phyloP scores from a whole-genome alignment of 2,797 vertebrate genomes.

The Paguma larvata region DNA sequence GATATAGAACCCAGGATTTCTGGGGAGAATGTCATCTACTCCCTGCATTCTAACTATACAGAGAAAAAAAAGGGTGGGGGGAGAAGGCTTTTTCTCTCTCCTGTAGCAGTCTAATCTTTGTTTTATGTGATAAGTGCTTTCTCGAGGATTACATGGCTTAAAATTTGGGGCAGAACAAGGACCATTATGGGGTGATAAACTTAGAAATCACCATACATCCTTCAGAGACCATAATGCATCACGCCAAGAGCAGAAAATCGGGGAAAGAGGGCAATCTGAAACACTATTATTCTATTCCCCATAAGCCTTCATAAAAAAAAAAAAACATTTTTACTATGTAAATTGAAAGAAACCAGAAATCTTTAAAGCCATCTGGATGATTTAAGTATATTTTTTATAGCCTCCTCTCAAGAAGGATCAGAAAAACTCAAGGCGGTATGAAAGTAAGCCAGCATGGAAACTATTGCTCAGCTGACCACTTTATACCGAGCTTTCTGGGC shows the following conservation, averaged over 20 bases:
- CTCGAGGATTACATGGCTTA: not conserved
- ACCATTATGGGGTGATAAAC: not conserved
- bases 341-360: constrained; percentile 75
- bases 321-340: constrained; percentile 48
- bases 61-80: not conserved
- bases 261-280: constrained; percentile 32
- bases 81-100: not conserved
- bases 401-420: constrained; percentile 79
- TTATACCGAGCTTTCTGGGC: constrained; percentile 72
- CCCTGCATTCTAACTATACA: not conserved
- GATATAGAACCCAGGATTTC: not conserved
- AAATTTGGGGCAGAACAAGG: not conserved
- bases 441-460: constrained; percentile 77
- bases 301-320: constrained; percentile 62
- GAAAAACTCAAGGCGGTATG: constrained; percentile 75
- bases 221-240: not conserved
- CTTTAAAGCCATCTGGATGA: constrained; percentile 63
- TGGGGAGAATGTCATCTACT: not conserved
- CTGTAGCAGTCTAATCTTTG: not conserved
- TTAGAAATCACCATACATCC: not conserved
- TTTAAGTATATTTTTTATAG: constrained; percentile 74
- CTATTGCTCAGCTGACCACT: constrained; percentile 75
- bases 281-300: constrained; percentile 55
- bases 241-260: constrained; percentile 18
- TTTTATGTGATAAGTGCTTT: not conserved